A percentile compares a stretch with the other conserved stretches of the same genome.
phyloP scores from a whole-genome alignment of 2,888 invertebrate species.

The Sialis lutaria region DNA sequence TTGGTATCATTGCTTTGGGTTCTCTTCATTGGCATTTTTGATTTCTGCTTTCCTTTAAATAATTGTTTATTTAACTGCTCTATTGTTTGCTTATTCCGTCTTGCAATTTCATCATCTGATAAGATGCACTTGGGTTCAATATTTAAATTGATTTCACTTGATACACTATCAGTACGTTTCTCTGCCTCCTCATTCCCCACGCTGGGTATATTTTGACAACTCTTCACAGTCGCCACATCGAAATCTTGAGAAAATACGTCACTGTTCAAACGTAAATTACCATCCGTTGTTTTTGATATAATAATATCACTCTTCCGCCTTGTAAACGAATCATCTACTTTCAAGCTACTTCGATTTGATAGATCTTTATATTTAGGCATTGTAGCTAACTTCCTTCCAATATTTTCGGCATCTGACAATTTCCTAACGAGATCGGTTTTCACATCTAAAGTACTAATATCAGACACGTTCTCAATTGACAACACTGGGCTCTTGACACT shows the following conservation, averaged over 20 bases:
- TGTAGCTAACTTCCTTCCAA: conserved; percentile 27
- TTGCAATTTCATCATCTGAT: conserved; percentile 24
- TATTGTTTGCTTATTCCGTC: conserved; percentile 23
- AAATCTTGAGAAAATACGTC: conserved; percentile 10
- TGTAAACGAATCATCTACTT: conserved; percentile 2
- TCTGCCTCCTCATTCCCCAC: conserved; percentile 7
- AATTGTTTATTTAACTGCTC: conserved; percentile 22
- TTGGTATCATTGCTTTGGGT: conserved; percentile 6
- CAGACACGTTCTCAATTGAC: conserved; percentile 26
- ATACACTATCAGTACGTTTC: conserved; percentile 2
- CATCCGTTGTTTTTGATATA: not conserved
- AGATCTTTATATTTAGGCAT: conserved; percentile 26
- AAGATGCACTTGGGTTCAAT: conserved; percentile 17
- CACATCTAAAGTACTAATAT: conserved; percentile 16
- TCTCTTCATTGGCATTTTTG: conserved; percentile 4
- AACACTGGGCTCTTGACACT: conserved; percentile 25
- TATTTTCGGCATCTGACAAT: conserved; percentile 26
- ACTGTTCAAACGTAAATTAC: not conserved
- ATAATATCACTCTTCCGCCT: conserved; percentile 5
- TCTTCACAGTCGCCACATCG: conserved; percentile 19
- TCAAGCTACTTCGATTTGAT: conserved; percentile 9
- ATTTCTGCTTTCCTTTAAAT: conserved; percentile 9
- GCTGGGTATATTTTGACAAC: conserved; percentile 23
- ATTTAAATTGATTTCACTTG: conserved; percentile 9
- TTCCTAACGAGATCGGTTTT: conserved; percentile 19